Evolutionary conservation across 2,888 invertebrate species (phyloP).

Genomic region (Melieria crassipennis): DNA sequence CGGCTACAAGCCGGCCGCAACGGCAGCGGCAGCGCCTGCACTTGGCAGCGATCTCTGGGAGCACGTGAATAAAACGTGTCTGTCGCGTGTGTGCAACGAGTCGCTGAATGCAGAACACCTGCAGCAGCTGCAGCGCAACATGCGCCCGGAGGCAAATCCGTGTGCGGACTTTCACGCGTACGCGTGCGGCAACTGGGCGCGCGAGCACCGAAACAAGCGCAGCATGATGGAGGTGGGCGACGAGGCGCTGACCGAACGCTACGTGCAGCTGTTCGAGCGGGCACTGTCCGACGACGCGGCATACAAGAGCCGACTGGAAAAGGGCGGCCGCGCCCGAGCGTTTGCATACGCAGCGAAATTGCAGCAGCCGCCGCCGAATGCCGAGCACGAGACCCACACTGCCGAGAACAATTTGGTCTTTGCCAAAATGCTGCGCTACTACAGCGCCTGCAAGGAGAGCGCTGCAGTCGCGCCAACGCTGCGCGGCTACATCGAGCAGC

Average conservation of each 20-base stretch:
- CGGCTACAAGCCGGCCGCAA: background rate
- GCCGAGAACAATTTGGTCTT: constrained; percentile 39
- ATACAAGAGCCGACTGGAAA: background rate
- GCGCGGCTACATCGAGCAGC: constrained; percentile 46
- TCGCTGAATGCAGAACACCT: constrained; percentile 49
- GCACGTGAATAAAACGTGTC: constrained; percentile 49
- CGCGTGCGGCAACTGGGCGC: constrained; percentile 54
- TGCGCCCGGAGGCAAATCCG: constrained; percentile 48
- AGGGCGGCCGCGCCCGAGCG: background rate
- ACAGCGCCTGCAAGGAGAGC: constrained; percentile 44
- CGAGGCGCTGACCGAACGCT: constrained; percentile 46
- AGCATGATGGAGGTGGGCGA: constrained; percentile 52
- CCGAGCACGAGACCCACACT: background rate
- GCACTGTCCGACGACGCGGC: background rate
- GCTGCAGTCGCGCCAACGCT: constrained; percentile 19
- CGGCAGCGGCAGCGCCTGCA: background rate
- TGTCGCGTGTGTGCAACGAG: constrained; percentile 43
- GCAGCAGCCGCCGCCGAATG: too few relatives aligned
- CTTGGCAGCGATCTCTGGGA: constrained; percentile 21
- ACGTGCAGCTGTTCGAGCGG: constrained; percentile 39
- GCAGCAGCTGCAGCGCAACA: constrained; percentile 44
- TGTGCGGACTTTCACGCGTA: constrained; percentile 54
- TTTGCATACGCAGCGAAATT: too few relatives aligned
- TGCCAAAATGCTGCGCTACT: constrained; percentile 51
- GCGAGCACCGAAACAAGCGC: constrained; percentile 34